Percentiles rank a stretch among this genome's conserved stretches.
Evolutionary conservation across 2,113 vertebrate species (phyloP).

Genomic region (Cryptomyrus ogoouensis): DNA sequence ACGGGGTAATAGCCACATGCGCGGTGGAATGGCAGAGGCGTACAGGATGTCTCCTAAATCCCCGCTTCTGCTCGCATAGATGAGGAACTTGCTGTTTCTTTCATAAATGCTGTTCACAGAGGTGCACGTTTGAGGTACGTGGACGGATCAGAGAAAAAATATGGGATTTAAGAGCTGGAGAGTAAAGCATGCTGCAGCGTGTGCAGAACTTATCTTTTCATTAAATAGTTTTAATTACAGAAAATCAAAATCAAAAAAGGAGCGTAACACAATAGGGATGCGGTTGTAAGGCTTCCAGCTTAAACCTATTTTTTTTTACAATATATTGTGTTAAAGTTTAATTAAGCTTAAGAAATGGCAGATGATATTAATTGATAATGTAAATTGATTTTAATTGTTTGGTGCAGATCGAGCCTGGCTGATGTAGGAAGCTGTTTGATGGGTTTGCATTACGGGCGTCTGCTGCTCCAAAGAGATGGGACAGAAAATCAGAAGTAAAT

Average conservation of each 20-base stretch:
- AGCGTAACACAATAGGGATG: not conserved
- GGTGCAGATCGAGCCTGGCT: not conserved
- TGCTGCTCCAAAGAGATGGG: not conserved
- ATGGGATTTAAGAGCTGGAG: not conserved
- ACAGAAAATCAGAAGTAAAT: not conserved
- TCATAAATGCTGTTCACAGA: not conserved
- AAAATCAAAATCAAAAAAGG: not conserved
- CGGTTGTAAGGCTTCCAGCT: not conserved
- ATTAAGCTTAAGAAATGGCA: not conserved
- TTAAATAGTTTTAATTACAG: not conserved
- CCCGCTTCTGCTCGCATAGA: not conserved
- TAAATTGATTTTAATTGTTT: conserved; percentile 15
- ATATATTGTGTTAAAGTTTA: not conserved
- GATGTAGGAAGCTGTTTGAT: not conserved
- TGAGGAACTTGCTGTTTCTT: not conserved
- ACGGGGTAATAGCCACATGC: not conserved
- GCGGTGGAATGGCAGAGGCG: not conserved
- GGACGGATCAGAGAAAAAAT: not conserved
- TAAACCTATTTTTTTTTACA: not conserved
- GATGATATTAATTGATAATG: not conserved
- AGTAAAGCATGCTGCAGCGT: not conserved
- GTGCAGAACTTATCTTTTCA: not conserved
- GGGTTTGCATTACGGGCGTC: not conserved
- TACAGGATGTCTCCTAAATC: not conserved
- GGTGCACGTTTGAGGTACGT: not conserved